Base-by-base conservation (phyloP, 37 sponge, comb jelly and placozoan species). In the Aplysina aerophoba region DNA sequence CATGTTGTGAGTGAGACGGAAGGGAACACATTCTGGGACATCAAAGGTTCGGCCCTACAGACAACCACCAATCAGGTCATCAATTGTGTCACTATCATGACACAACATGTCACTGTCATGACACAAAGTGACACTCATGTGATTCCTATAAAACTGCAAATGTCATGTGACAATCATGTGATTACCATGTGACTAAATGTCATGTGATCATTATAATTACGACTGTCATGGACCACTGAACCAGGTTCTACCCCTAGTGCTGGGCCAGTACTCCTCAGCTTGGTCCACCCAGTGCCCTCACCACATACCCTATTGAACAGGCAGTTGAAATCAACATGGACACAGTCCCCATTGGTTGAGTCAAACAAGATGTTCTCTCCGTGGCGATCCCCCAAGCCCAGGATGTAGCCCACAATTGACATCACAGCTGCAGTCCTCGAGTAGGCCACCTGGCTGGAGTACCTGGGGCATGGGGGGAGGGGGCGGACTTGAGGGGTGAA, bases 241-340 rank as follows among this genome's bases (percentile, higher is more conserved):
- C n/a, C n/a, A n/a, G n/a, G n/a, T n/a, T n/a, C n/a, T n/a, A n/a
- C n/a, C n/a, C n/a, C n/a, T n/a, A n/a, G n/a, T n/a, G n/a, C n/a
- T n/a, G 8, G 3, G 50, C 8, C 50, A 8, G 8, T 8, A 8
- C 50, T 44, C 50, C 50, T 44, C 50, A 11, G 50, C 8, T 8
- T 44, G 8, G 50, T 8, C 50, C 3, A 3, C 50, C 50, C 50
- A 3, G 8, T 8, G 6, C 50, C 50, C 50, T 8, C 50, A 11
- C 50, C 50, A 44, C 89, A n/a, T 54, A 93, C 94, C 58, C 88
- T 86, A 59, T 93, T 91, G 79, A 97, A 97, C 28, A 97, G 90
- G 44, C 96, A 97, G 90, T 92, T 91, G 83, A 97, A 97, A 79
- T 97, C 98, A 40, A 97, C 98, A 91, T 97, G 98, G 11, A 97